Evolutionary conservation across 2,888 invertebrate genomes (phyloP).

Genomic region (Fragum sueziense): DNA sequence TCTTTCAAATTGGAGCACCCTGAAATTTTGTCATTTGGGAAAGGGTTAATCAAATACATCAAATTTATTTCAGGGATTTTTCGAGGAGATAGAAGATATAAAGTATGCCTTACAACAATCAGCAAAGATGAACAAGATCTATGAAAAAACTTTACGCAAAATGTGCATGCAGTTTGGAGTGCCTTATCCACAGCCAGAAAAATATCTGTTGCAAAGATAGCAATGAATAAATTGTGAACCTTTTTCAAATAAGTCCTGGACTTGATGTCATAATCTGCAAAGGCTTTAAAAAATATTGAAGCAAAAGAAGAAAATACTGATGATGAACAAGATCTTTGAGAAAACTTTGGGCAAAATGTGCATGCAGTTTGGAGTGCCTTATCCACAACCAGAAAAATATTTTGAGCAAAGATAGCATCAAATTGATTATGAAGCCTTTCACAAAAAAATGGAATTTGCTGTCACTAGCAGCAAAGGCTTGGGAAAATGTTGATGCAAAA

Average conservation of each 20-base stretch:
- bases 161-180: slow-evolving; percentile 74
- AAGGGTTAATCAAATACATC: too few species aligned
- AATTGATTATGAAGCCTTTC: too few species aligned
- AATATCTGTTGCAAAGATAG: slow-evolving; percentile 34
- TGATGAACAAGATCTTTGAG: slow-evolving; percentile 77
- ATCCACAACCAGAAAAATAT: slow-evolving; percentile 67
- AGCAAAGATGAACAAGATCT: slow-evolving; percentile 73
- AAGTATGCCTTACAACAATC: slow-evolving; percentile 78
- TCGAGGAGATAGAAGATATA: slow-evolving; percentile 79
- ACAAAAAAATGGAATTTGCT: too few species aligned
- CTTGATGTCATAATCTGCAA: too few species aligned
- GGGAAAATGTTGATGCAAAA: too few species aligned
- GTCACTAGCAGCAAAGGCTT: too few species aligned
- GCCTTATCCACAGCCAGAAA: slow-evolving; percentile 71
- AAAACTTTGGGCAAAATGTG: slow-evolving; percentile 72
- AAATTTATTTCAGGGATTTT: slow-evolving; percentile 76
- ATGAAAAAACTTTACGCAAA: slow-evolving; percentile 73
- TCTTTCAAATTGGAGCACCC: too few species aligned
- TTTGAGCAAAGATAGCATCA: slow-evolving; percentile 33
- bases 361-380: slow-evolving; percentile 72
- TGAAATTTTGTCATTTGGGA: too few species aligned
- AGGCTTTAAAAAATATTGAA: too few species aligned
- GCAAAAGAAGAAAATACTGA: too few species aligned
- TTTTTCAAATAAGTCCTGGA: too few species aligned
- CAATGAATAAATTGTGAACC: too few species aligned